Conservation (phyloP, 2,888 invertebrate genomes). For the Parthenolecanium corni region DNA sequence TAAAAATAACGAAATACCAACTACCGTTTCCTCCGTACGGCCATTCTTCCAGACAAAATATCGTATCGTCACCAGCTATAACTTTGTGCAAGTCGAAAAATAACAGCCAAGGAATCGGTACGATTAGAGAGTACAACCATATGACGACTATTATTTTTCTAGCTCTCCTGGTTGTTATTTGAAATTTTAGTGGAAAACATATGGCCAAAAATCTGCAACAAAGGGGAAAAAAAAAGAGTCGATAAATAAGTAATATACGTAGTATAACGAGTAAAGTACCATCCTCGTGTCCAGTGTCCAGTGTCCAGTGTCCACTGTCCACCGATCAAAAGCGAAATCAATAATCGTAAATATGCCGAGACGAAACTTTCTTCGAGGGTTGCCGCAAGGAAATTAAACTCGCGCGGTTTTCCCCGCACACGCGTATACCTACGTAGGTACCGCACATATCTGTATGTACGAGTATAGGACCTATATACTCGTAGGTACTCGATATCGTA, state of each 20-base stretch:
- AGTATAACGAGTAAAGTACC: background rate
- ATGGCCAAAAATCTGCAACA: conserved; percentile 82
- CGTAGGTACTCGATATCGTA: no score
- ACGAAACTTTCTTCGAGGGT: no score
- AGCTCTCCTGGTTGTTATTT: conserved; percentile 79
- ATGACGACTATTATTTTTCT: conserved; percentile 77
- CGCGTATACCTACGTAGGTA: no score
- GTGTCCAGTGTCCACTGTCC: no score
- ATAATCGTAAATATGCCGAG: conserved; percentile 1
- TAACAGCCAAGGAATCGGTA: conserved; percentile 81
- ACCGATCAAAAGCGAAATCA: conserved; percentile 37
- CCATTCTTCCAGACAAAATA: conserved; percentile 52
- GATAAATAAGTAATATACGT: background rate
- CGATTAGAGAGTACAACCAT: conserved; percentile 74
- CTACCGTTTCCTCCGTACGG: conserved; percentile 69
- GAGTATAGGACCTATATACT: no score
- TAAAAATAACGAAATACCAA: conserved; percentile 76
- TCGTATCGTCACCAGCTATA: conserved; percentile 60
- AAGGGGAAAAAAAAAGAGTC: background rate
- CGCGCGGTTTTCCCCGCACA: no score
- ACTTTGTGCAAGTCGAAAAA: conserved; percentile 72
- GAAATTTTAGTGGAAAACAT: conserved; percentile 85
- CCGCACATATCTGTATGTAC: no score
- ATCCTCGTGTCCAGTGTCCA: no score
- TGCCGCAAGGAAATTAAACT: no score